phyloP scores from a whole-genome alignment of 1,140 invertebrate genomes.

The Trachelipus rathkii region DNA sequence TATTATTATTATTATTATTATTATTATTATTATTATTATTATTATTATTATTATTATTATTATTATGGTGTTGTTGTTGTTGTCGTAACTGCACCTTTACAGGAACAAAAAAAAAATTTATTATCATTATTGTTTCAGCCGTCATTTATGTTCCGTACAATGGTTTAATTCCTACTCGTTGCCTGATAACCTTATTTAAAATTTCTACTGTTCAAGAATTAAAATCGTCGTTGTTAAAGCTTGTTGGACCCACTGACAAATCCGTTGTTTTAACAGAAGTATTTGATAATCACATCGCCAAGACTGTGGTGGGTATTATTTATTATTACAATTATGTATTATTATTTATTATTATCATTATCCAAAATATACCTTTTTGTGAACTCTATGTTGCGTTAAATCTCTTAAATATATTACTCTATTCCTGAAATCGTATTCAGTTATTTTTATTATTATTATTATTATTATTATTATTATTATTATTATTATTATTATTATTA shows the following conservation, averaged over 20 bases:
- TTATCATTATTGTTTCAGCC: slow-evolving; percentile 24
- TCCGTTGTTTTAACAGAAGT: slow-evolving; percentile 60
- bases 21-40: slow-evolving; percentile 5
- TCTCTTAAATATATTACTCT: too few species aligned
- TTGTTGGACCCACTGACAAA: slow-evolving; percentile 47
- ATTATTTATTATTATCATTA: too few species aligned
- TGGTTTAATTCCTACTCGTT: slow-evolving; percentile 52
- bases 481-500: too few species aligned
- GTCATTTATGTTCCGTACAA: slow-evolving; percentile 37
- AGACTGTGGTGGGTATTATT: slow-evolving; percentile 55
- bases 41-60: neutral
- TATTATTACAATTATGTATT: too few species aligned
- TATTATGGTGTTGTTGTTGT: neutral
- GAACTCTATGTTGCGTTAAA: neutral
- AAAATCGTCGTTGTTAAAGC: slow-evolving; percentile 48
- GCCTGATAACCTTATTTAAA: slow-evolving; percentile 61
- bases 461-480: neutral
- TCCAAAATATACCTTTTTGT: too few species aligned
- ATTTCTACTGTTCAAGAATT: slow-evolving; percentile 59
- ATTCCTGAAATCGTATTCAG: neutral
- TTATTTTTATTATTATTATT: slow-evolving; percentile 1
- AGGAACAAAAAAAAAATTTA: neutral
- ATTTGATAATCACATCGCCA: slow-evolving; percentile 62
- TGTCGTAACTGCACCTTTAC: neutral
- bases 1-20: slow-evolving; percentile 1